A percentile compares a stretch with the other conserved stretches of the same genome.
Evolutionary conservation across 2,797 vertebrate genomes (phyloP).

Genomic region (Paedocypris micromegethes): DNA sequence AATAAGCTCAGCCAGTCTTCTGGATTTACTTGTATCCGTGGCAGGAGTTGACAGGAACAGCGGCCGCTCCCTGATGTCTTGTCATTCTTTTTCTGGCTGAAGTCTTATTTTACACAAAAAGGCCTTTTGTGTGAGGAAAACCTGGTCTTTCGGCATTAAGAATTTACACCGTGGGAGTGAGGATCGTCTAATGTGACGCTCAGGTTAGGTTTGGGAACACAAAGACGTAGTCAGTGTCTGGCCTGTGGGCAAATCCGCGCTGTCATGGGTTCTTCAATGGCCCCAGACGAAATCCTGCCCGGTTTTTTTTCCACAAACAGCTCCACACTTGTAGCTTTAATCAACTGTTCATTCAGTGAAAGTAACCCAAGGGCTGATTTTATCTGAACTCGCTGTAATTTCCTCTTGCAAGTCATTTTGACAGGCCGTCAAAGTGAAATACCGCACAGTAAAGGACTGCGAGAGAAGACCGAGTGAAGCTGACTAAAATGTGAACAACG

Average conservation of each 20-base stretch:
- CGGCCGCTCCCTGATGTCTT: neutral
- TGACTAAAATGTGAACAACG: too few relatives aligned
- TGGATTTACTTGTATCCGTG: neutral
- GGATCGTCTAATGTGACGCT: neutral
- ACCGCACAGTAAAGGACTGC: too few relatives aligned
- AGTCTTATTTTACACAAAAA: slow-evolving; percentile 7
- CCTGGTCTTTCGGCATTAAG: neutral
- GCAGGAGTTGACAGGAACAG: slow-evolving; percentile 11
- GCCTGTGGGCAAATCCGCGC: neutral
- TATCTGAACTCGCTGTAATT: too few relatives aligned
- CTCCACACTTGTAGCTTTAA: too few relatives aligned
- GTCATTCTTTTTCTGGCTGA: slow-evolving; percentile 7
- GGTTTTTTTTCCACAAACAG: neutral
- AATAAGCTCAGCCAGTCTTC: slow-evolving; percentile 7
- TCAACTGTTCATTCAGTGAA: too few relatives aligned
- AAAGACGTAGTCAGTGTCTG: neutral
- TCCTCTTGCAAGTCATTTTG: too few relatives aligned
- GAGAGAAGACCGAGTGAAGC: too few relatives aligned
- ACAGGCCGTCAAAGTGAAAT: too few relatives aligned
- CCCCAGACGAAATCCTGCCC: neutral
- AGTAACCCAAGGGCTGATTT: too few relatives aligned
- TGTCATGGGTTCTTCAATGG: neutral
- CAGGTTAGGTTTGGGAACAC: neutral
- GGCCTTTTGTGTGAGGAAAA: neutral
- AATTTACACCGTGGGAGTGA: too few relatives aligned